phyloP scores from a whole-genome alignment of 2,113 vertebrate genomes.

The Mus spicilegus region DNA sequence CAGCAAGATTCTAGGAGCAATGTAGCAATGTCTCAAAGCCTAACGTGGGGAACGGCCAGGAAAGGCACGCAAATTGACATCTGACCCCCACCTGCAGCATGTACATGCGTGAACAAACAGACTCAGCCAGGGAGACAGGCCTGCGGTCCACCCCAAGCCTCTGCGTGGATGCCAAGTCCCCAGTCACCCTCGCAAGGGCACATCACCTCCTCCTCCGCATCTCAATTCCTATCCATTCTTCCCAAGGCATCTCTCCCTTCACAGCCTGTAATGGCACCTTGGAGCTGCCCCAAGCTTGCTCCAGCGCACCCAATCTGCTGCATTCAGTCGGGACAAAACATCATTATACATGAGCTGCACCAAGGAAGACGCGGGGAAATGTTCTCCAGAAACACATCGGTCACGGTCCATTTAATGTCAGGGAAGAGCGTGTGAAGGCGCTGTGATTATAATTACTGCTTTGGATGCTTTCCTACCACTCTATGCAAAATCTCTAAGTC shows the following conservation, averaged over 20 bases:
- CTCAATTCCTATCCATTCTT: background rate
- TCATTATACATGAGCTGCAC: constrained; percentile 1
- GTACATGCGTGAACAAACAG: background rate
- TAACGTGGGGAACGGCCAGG: background rate
- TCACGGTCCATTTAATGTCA: constrained; percentile 62
- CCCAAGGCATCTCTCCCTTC: background rate
- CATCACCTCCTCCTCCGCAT: accelerated
- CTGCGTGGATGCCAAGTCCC: accelerated
- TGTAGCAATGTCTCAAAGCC: background rate
- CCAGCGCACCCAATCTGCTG: constrained; percentile 38
- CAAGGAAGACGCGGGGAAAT: background rate
- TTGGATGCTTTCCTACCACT: background rate
- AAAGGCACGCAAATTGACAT: background rate
- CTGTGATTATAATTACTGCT: constrained; percentile 59
- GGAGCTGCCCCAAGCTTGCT: background rate
- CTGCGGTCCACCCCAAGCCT: accelerated
- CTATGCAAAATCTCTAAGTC: constrained; percentile 28
- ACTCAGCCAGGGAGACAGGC: background rate
- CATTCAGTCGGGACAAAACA: constrained; percentile 49
- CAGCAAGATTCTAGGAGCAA: too few species aligned
- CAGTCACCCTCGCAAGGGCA: too few species aligned
- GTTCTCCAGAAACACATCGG: constrained; percentile 64
- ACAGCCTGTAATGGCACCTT: background rate
- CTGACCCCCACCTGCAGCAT: too few species aligned
- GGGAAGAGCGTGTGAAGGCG: constrained; percentile 51